phyloP scores from a whole-genome alignment of 1,140 invertebrate genomes.

The Nixonia krombeini region DNA sequence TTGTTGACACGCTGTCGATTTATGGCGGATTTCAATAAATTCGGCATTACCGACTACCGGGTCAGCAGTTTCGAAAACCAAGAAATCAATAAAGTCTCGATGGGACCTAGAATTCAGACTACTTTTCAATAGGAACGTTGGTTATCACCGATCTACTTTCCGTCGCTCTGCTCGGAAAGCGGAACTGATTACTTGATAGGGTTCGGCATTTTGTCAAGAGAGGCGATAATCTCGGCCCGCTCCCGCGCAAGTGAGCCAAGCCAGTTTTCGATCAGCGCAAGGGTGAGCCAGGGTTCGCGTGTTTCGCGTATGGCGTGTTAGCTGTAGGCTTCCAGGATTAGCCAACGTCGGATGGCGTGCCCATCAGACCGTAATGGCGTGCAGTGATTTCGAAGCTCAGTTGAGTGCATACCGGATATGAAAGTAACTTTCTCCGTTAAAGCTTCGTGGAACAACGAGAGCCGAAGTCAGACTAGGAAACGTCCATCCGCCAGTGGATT shows the following conservation, averaged over 20 bases:
- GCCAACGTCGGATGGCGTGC: conserved; percentile 52
- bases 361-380: conserved; percentile 49
- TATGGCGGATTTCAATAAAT: too few species aligned
- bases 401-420: conserved; percentile 60
- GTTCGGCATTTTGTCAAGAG: conserved; percentile 58
- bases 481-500: conserved; percentile 42
- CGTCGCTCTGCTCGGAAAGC: too few species aligned
- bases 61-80: too few species aligned
- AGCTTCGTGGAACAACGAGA: conserved; percentile 43
- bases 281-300: conserved; percentile 42
- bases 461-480: conserved; percentile 44
- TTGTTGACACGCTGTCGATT: too few species aligned
- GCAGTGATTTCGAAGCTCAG: conserved; percentile 54
- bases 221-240: conserved; percentile 45
- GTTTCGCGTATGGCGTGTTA: conserved; percentile 41
- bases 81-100: too few species aligned
- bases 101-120: too few species aligned
- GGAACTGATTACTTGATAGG: conserved; percentile 54
- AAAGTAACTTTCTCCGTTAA: conserved; percentile 58
- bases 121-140: too few species aligned
- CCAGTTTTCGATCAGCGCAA: conserved; percentile 44
- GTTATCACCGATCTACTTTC: too few species aligned
- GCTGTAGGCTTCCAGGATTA: conserved; percentile 44
- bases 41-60: too few species aligned
- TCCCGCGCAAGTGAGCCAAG: conserved; percentile 14